Percentiles rank a stretch among this genome's conserved stretches.
These are phyloP conservation scores for Eulemur rufifrons DNA, from an alignment of 2,113 vertebrate species.

Conservation along the genomic window DNA sequence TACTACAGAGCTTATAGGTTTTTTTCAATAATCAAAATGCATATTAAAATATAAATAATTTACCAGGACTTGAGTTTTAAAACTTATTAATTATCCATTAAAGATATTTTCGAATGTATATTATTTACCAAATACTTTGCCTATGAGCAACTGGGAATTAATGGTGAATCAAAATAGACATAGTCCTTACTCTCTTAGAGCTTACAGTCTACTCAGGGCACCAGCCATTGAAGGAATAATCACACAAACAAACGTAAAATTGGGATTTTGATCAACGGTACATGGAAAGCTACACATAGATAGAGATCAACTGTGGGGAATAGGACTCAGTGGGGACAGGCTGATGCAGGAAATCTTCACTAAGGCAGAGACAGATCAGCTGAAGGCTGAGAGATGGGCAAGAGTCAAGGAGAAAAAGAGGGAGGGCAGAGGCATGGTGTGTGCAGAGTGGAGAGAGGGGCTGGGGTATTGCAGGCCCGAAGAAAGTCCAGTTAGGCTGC, in stretches of 20 bases:
- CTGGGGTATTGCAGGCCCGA: rapidly evolving
- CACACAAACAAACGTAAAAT: background rate
- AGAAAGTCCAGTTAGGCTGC: background rate
- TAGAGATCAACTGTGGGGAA: background rate
- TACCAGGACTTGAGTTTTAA: background rate
- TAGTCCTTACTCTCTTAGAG: background rate
- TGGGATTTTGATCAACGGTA: background rate
- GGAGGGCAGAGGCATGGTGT: background rate
- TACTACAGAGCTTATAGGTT: background rate
- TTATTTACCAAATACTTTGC: background rate
- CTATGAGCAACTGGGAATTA: background rate
- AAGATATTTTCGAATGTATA: background rate
- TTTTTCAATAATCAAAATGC: background rate
- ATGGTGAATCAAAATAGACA: background rate
- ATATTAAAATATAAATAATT: background rate
- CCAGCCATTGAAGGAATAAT: background rate
- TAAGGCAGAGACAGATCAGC: background rate
- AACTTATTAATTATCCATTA: background rate
- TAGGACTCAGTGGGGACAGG: background rate
- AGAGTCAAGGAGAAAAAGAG: background rate
- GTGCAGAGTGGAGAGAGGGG: background rate
- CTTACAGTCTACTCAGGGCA: background rate
- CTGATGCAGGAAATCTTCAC: background rate
- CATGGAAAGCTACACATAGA: background rate
- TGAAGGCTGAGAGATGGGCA: background rate